phyloP scores from a whole-genome alignment of 2,113 vertebrate species.

The Ochotona curzoniae region DNA sequence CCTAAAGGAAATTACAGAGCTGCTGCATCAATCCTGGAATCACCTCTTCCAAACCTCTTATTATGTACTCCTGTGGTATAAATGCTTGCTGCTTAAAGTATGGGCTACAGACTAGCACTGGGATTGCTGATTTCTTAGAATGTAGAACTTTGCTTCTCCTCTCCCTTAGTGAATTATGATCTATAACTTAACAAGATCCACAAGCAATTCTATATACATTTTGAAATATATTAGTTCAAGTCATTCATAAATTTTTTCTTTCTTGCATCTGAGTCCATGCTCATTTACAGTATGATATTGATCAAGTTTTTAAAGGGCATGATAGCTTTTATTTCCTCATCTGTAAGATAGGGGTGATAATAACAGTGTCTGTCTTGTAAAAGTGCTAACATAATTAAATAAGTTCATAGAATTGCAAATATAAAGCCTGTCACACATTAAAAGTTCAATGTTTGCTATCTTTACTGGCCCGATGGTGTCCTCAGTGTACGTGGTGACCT shows the following conservation, averaged over 20 bases:
- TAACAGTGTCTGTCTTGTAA: background rate
- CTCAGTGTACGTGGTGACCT: background rate
- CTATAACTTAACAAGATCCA: background rate
- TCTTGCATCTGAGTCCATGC: conserved; percentile 14
- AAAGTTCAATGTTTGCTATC: background rate
- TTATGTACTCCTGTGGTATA: conserved; percentile 24
- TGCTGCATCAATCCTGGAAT: conserved; percentile 15
- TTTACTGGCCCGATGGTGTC: background rate
- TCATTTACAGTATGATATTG: background rate
- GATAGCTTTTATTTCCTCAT: conserved; percentile 3
- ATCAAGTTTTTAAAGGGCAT: background rate
- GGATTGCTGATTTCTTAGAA: conserved; percentile 6
- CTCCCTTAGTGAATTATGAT: conserved; percentile 7
- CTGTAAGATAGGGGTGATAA: background rate
- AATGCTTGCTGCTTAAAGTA: conserved; percentile 38
- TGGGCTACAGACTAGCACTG: background rate
- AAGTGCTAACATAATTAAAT: no score
- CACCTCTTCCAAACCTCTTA: conserved; percentile 12
- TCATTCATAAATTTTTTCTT: conserved; percentile 10
- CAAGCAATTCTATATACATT: background rate
- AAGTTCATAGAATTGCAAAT: background rate
- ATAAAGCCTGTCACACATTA: background rate
- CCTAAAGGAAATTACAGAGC: conserved; percentile 16
- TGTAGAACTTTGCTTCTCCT: background rate
- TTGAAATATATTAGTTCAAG: conserved; percentile 23